phyloP scores from a whole-genome alignment of 2,113 vertebrate species.

The Hipposideros armiger region DNA sequence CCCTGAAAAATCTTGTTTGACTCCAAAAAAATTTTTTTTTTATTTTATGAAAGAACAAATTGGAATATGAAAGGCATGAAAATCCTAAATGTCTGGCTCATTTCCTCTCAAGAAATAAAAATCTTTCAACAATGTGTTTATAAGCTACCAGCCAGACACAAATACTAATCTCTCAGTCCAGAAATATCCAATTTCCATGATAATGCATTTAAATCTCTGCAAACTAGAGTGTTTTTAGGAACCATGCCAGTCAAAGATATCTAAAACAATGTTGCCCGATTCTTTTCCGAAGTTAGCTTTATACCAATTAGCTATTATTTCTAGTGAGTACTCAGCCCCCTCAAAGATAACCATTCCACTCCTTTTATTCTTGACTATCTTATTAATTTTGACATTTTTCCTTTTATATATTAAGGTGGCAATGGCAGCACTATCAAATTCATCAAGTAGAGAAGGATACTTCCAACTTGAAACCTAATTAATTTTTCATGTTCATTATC shows the following conservation, averaged over 20 bases:
- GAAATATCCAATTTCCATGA: constrained; percentile 69
- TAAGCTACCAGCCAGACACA: constrained; percentile 68
- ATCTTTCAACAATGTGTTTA: constrained; percentile 53
- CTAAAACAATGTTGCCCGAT: constrained; percentile 71
- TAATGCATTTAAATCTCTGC: constrained; percentile 73
- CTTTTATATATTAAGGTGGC: constrained; percentile 77
- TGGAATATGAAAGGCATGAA: constrained; percentile 70
- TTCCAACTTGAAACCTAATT: constrained; percentile 82
- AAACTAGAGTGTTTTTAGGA: constrained; percentile 72
- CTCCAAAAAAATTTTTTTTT: constrained; percentile 34
- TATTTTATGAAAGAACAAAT: constrained; percentile 78
- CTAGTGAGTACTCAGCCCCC: constrained; percentile 29
- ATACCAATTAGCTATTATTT: constrained; percentile 79
- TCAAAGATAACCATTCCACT: constrained; percentile 73
- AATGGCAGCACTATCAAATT: constrained; percentile 78
- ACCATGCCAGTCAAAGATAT: constrained; percentile 69
- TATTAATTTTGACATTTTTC: constrained; percentile 84
- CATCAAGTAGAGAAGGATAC: constrained; percentile 77
- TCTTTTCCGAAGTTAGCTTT: constrained; percentile 67
- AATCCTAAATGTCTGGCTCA: constrained; percentile 65
- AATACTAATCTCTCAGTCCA: constrained; percentile 74
- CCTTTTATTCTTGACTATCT: constrained; percentile 75
- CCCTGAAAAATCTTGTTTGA: constrained; percentile 73
- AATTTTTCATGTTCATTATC: constrained; percentile 83
- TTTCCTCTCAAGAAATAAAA: constrained; percentile 73